phyloP scores from a whole-genome alignment of 2,113 vertebrate genomes.

The Felis chaus region DNA sequence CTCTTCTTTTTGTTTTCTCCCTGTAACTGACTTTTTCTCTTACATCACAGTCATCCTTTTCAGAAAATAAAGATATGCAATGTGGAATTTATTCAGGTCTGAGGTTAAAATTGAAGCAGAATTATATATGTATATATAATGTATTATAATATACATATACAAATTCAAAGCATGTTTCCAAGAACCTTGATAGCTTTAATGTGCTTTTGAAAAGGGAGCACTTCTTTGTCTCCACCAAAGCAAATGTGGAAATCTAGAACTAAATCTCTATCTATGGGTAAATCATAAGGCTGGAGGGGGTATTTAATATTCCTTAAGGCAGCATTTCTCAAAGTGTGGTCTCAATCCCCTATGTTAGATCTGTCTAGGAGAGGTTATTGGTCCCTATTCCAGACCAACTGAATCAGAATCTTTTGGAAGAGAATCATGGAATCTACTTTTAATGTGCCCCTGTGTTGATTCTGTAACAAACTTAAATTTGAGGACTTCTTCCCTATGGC shows the following conservation, averaged over 20 bases:
- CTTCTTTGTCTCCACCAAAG: neutral
- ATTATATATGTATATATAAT: slow-evolving; percentile 3
- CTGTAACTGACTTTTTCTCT: neutral
- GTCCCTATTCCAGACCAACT: neutral
- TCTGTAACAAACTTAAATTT: neutral
- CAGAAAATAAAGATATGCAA: slow-evolving; percentile 16
- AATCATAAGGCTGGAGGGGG: neutral
- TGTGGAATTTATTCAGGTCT: slow-evolving; percentile 14
- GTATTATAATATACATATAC: neutral
- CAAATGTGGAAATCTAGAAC: neutral
- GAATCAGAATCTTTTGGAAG: neutral
- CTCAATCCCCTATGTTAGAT: neutral
- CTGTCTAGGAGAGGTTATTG: neutral
- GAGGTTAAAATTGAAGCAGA: slow-evolving; percentile 49
- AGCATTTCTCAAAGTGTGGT: neutral
- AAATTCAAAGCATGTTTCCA: slow-evolving; percentile 46
- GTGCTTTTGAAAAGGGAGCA: neutral
- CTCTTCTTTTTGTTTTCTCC: neutral
- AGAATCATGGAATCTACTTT: neutral
- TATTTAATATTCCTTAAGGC: neutral
- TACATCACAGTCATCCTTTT: neutral
- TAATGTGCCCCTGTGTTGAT: neutral
- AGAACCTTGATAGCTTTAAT: slow-evolving; percentile 29
- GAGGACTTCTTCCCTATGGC: neutral
- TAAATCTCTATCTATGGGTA: neutral